Base-by-base conservation (phyloP, 2,797 vertebrate species). In the Euphonia xanthogaster region DNA sequence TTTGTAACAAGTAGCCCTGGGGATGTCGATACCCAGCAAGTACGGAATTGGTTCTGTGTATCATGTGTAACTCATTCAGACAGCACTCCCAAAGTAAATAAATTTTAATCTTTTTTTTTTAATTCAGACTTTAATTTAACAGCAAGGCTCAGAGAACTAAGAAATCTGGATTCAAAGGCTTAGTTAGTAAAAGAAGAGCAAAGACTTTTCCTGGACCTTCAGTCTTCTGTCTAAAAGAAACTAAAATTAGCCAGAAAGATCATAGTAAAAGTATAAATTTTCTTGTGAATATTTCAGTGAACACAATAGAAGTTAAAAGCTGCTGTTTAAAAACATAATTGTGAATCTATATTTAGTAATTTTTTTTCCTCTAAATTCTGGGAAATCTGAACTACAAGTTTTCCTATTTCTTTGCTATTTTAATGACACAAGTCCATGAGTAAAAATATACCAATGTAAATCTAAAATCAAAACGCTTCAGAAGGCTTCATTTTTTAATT, bases 71-170 rank as follows among this genome's bases (percentile, higher is more conserved):
- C 68, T 86, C 51, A 39, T 78, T 86, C 65, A 93, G 82, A 91
- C 51, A 90, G 65, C 30, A 51, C 14, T 83, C 68, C 81, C 75
- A 83, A 87, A 94, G 54, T 96, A 96, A 95, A 94, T 90, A 66
- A 63, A 93, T 88, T 96, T 89, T 92, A 86, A 93, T 93, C 79
- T 86, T 14, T 86, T 42, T 42, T 80, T 89, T 96, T 96, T 81
- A 88, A 81, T 91, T 94, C 44, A 55, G 70, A 72, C 4, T 5
- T 51, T 75, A 83, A 75, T 93, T 31, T 86, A 88, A 62, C n/a
- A 96, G 30, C 10, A 18, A 83, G 72, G 15, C 33, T 86, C 39
- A 72, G 62, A 68, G 42, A 88, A 40, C 27, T 75, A 60, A 90
- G 40, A 27, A 91, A 63, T 78, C 37, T 84, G 79, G 20, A 86